Evolutionary conservation across 2,888 invertebrate species (phyloP).

Genomic region (Euplagia quadripunctaria): DNA sequence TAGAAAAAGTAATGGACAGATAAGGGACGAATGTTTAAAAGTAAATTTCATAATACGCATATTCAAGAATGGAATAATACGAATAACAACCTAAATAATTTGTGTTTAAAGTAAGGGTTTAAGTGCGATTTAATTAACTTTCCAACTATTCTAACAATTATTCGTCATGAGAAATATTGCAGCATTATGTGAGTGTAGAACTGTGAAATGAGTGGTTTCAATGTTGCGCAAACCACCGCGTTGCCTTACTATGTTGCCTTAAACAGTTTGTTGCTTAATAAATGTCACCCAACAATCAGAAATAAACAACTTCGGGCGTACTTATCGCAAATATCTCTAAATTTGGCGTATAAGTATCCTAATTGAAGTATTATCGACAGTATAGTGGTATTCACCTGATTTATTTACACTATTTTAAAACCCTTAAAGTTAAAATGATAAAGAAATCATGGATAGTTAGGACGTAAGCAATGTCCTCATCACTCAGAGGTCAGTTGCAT

Average conservation of each 20-base stretch:
- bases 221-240: constrained; percentile 29
- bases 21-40: not conserved
- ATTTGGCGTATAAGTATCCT: constrained; percentile 15
- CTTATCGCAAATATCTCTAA: constrained; percentile 18
- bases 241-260: constrained; percentile 33
- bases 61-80: not conserved
- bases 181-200: constrained; percentile 20
- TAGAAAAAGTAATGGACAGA: not conserved
- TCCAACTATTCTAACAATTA: constrained; percentile 18
- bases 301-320: constrained; percentile 22
- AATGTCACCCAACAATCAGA: constrained; percentile 40
- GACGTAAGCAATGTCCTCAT: constrained; percentile 38
- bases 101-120: not conserved
- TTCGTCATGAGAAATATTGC: constrained; percentile 24
- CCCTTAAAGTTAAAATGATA: constrained; percentile 40
- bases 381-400: constrained; percentile 29
- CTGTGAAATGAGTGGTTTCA: constrained; percentile 34
- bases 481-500: constrained; percentile 45
- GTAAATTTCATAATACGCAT: not conserved
- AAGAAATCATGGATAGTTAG: constrained; percentile 26
- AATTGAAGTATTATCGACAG: constrained; percentile 19
- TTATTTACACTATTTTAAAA: constrained; percentile 36
- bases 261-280: constrained; percentile 23
- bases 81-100: not conserved
- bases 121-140: not conserved